These are phyloP conservation scores for Platycheirus albimanus DNA, from an alignment of 2,888 invertebrate genomes.

Conservation along the genomic window DNA sequence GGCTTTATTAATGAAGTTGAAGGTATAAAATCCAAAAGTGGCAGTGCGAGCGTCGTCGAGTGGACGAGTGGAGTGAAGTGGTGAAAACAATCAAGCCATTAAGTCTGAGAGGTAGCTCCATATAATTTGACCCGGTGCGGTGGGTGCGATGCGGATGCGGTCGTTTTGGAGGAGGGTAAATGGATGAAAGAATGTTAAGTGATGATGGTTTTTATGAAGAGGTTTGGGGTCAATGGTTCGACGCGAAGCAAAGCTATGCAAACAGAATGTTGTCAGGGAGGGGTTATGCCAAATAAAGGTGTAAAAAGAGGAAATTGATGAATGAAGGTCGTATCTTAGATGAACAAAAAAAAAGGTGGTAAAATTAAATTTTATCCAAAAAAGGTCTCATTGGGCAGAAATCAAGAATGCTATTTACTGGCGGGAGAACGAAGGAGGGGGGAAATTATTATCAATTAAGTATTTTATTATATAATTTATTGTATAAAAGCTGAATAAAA, in stretches of 20 bases:
- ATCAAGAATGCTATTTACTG: slow-evolving; percentile 10
- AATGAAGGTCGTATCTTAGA: slow-evolving; percentile 16
- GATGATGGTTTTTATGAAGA: slow-evolving; percentile 61
- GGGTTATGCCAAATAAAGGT: slow-evolving; percentile 20
- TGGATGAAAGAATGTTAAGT: slow-evolving; percentile 56
- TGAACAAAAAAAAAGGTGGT: slow-evolving; percentile 12
- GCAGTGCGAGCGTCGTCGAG: slow-evolving; percentile 3
- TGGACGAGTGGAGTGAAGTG: too few species aligned
- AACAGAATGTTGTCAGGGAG: too few species aligned
- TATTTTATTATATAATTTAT: slow-evolving; percentile 8
- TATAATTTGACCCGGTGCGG: slow-evolving; percentile 43
- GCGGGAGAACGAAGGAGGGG: background rate
- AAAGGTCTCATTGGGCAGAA: slow-evolving; percentile 15
- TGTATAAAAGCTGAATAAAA: background rate
- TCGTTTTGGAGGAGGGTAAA: slow-evolving; percentile 6
- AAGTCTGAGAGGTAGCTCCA: slow-evolving; percentile 31
- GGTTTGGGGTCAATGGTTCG: slow-evolving; percentile 35
- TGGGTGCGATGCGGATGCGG: too few species aligned
- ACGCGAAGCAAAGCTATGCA: too few species aligned
- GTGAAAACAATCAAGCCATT: slow-evolving; percentile 57
- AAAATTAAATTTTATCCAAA: slow-evolving; percentile 7
- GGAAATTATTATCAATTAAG: slow-evolving; percentile 27
- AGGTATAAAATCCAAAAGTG: slow-evolving; percentile 53
- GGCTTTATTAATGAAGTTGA: slow-evolving; percentile 70
- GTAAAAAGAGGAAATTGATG: slow-evolving; percentile 48